Base-by-base conservation (phyloP, 2,888 invertebrate species). In the Tetramorium bicarinatum region DNA sequence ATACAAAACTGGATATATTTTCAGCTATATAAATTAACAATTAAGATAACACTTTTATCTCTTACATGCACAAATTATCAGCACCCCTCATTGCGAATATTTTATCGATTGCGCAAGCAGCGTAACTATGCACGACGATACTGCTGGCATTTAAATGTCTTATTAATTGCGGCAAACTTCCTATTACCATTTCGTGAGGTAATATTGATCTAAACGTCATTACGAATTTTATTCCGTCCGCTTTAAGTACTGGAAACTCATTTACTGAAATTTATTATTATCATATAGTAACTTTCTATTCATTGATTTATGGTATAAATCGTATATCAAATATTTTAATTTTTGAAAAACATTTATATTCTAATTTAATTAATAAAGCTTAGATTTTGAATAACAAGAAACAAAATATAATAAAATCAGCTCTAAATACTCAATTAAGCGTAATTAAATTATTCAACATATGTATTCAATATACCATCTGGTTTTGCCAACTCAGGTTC, bases 151-250 rank as follows among this genome's bases (percentile, higher is more conserved):
- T 95, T 84, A 99, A 95, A 95, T 98, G 97, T 18, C 96, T 96
- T 52, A 99, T 97, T 91, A 99, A 95, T 85, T 97, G 96, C 0
- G 99, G 98, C 79, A 99, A 95, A 25, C 97, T 96, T 3, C 96
- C 96, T 62, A 97, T 94, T 56, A 99, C 95, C 15, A 97, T 95
- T 87, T 98, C 97, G 69, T 96, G 96, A 0, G 98, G 98, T 86
- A 99, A 95, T 91, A 99, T 96, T 82, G 98, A 98, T 83, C 99
- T 96, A 95, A 99, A 99, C 8, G 98, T 98, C 97, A 99, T 99
- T 13, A 99, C 95, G 94, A 98, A 99, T 94, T 99, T 99, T 77
- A 99, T 97, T 3, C 98, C 98, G 94, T 99, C 99, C 0, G 99
- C 99, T 94, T 99, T 99, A 47, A 99, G 95, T 1, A 99, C 98